A percentile compares a stretch with the other conserved stretches of the same genome.
These are phyloP conservation scores for Phycodurus eques DNA, from an alignment of 2,113 vertebrate species.

Conservation along the genomic window DNA sequence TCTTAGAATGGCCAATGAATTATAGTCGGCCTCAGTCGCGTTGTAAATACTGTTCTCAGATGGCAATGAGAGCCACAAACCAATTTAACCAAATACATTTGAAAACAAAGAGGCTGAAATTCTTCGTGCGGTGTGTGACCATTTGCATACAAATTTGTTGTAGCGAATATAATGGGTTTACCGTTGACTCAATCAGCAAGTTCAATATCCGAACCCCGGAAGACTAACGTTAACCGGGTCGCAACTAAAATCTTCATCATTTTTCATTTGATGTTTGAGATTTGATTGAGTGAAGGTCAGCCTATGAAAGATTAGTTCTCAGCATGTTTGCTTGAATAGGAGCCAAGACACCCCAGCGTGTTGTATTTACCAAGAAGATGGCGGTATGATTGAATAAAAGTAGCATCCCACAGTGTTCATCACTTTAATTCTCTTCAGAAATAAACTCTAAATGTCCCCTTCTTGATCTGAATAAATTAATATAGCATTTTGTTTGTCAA, in stretches of 20 bases:
- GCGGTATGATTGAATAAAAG: constrained; percentile 30
- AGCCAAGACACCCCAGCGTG: constrained; percentile 33
- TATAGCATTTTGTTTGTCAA: constrained; percentile 10
- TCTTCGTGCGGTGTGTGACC: constrained; percentile 24
- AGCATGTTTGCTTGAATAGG: constrained; percentile 55
- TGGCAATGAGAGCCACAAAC: not conserved
- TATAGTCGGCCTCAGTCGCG: not conserved
- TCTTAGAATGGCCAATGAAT: not conserved
- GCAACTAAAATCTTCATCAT: constrained; percentile 46
- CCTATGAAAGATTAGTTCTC: constrained; percentile 55
- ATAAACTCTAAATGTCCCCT: constrained; percentile 3
- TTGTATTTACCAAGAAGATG: constrained; percentile 60
- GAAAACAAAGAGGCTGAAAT: not conserved
- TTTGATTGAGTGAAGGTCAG: constrained; percentile 69
- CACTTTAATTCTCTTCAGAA: constrained; percentile 17
- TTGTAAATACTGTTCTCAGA: not conserved
- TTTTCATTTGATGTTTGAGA: constrained; percentile 69
- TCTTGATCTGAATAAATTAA: constrained; percentile 10
- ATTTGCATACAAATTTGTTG: constrained; percentile 40
- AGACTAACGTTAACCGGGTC: constrained; percentile 40
- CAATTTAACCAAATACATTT: not conserved
- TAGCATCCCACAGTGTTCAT: constrained; percentile 11
- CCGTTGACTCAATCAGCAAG: constrained; percentile 59
- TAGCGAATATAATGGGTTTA: constrained; percentile 43
- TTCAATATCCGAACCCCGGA: constrained; percentile 53